Evolutionary conservation across 2,113 vertebrate species (phyloP).

Genomic region (Cathartes aura): DNA sequence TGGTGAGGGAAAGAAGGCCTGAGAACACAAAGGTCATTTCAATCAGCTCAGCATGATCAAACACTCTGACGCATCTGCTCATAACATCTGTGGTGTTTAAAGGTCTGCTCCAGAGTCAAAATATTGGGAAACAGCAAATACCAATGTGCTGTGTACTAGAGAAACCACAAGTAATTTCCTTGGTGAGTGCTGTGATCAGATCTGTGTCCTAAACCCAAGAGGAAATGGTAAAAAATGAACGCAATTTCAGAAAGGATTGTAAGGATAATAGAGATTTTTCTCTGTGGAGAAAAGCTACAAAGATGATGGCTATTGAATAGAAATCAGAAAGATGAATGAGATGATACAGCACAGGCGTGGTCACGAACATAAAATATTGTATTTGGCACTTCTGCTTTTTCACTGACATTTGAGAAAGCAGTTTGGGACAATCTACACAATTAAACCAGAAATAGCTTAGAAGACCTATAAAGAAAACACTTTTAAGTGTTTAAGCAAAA

Average conservation of each 20-base stretch:
- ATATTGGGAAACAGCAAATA: not conserved
- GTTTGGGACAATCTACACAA: not conserved
- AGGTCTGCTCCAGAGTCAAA: not conserved
- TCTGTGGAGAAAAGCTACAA: not conserved
- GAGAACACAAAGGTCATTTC: conserved; percentile 11
- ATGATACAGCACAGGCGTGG: not conserved
- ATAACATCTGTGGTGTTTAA: not conserved
- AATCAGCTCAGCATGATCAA: not conserved
- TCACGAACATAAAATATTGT: not conserved
- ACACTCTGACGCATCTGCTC: not conserved
- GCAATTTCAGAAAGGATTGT: not conserved
- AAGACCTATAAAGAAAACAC: not conserved
- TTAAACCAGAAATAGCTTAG: not conserved
- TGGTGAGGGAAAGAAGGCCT: not conserved
- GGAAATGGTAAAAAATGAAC: not conserved
- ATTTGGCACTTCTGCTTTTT: not conserved
- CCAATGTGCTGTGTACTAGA: not conserved
- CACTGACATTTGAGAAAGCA: not conserved
- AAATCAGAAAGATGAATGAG: not conserved
- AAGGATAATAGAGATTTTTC: not conserved
- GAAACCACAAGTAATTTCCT: not conserved
- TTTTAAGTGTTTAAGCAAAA: not conserved
- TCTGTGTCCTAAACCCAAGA: not conserved
- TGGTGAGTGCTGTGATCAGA: not conserved
- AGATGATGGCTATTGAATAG: not conserved